phyloP scores from a whole-genome alignment of 2,888 invertebrate genomes.

The Xestia rhomboidea region DNA sequence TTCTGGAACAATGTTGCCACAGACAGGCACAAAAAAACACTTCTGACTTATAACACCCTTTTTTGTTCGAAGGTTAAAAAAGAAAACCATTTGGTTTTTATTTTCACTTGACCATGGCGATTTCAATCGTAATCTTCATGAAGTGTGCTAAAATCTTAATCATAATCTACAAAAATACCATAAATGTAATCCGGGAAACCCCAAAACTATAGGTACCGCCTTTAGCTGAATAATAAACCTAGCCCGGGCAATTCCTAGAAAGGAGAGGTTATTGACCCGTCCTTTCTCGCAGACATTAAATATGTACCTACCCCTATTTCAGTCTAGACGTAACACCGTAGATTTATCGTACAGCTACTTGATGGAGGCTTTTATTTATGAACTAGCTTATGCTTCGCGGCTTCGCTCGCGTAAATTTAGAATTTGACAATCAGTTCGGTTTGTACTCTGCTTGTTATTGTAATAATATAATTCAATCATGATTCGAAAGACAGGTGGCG shows the following conservation, averaged over 20 bases:
- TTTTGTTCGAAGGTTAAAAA: too few species aligned
- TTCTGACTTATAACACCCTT: too few species aligned
- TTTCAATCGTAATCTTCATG: background rate
- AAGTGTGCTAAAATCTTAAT: background rate
- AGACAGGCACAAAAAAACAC: too few species aligned
- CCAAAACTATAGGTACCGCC: background rate
- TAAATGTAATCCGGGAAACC: background rate
- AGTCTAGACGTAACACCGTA: slow-evolving; percentile 37
- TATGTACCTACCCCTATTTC: slow-evolving; percentile 40
- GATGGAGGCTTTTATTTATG: background rate
- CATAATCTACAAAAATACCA: background rate
- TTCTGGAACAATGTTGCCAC: too few species aligned
- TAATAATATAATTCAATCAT: too few species aligned
- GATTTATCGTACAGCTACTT: slow-evolving; percentile 2
- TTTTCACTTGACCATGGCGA: background rate
- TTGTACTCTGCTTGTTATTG: too few species aligned
- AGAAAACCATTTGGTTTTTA: too few species aligned
- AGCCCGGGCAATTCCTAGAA: slow-evolving; percentile 1
- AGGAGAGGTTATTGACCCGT: slow-evolving; percentile 19
- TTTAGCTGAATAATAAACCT: slow-evolving; percentile 11
- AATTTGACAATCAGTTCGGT: too few species aligned
- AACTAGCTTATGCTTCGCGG: too few species aligned
- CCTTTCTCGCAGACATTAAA: slow-evolving; percentile 31
- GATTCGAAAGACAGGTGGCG: too few species aligned
- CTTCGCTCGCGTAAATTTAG: too few species aligned